Evolutionary conservation across 2,888 invertebrate genomes (phyloP), one percentile per base, ranked within the genome.

Genomic region (Phaedon cochleariae): DNA sequence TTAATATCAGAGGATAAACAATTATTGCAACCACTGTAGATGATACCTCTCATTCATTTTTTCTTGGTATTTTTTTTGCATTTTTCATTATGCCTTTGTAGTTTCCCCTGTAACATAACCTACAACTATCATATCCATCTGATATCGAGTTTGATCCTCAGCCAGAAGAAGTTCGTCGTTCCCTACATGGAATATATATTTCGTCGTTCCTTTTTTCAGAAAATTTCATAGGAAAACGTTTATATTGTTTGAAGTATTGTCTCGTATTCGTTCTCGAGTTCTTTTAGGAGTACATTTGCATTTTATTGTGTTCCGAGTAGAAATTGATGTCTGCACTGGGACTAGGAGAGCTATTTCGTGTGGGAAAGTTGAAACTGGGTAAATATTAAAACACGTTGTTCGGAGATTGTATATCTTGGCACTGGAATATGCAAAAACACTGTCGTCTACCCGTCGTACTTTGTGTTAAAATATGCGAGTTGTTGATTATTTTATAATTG

Each of bases 291-390:
- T 62, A 55, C 58, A 68, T 68, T 65, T 65, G 59, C 68, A 65
- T 68, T 68, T 68, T 65, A 68, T 68, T 68, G 59, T 59, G 37
- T 31, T 54, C 41, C 37, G 45, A 68, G 62, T 62, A 55, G 65
- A 65, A 68, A 68, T 60, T 59, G 64, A 62, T 64, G 68, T 68
- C 59, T 65, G 59, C 52, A 62, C 54, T 18, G 62, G 55, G 59
- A 66, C 59, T 53, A 37, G 45, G 58, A 59, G 55, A 65, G 48
- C 37, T 17, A 58, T 52, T 29, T 37, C 58, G 45, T 58, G 62
- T 46, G 66, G 62, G 62, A 62, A 51, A 59, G 46, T 59, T 59
- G 62, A 41, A n/a, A 41, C 60, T 29, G 60, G 17, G 52, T 41
- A 41, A 45, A 60, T 60, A 60, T 48, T 21, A 52, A 45, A 60